Conservation (phyloP, 2,888 invertebrate genomes). For the Leistus spinibarbis region DNA sequence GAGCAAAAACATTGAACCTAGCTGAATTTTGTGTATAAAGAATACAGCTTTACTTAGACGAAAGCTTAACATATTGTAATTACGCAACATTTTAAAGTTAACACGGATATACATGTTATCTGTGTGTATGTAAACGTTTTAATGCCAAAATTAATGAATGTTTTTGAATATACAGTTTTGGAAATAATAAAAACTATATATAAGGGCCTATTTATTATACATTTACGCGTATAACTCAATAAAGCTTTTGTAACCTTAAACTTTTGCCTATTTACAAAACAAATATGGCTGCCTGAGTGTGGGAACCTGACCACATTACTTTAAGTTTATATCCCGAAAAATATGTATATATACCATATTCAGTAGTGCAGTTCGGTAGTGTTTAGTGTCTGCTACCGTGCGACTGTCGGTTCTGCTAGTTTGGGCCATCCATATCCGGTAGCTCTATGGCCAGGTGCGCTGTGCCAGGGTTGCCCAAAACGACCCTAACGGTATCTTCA, state of each 20-base stretch:
- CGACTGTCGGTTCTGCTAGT: conserved; percentile 46
- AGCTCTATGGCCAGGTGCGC: conserved; percentile 53
- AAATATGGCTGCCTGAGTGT: neutral
- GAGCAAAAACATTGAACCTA: too few relatives aligned
- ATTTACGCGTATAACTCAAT: too few relatives aligned
- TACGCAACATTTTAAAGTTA: too few relatives aligned
- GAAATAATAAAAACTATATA: too few relatives aligned
- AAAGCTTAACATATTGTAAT: too few relatives aligned
- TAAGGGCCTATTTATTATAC: too few relatives aligned
- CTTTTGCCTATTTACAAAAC: neutral
- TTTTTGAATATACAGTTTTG: too few relatives aligned
- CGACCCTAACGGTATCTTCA: conserved; percentile 17
- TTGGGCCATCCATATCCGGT: conserved; percentile 54
- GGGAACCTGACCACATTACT: neutral
- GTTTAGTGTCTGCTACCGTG: neutral
- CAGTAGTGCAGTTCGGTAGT: conserved; percentile 4
- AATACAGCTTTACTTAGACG: too few relatives aligned
- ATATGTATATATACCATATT: conserved; percentile 11
- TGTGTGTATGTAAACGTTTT: too few relatives aligned
- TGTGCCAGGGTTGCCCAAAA: conserved; percentile 39
- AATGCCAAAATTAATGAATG: too few relatives aligned
- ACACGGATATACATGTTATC: too few relatives aligned
- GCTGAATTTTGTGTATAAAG: too few relatives aligned
- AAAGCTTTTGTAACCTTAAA: neutral
- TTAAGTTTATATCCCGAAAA: neutral